phyloP scores from a whole-genome alignment of 1,140 invertebrate species.

The Orussus abietinus region DNA sequence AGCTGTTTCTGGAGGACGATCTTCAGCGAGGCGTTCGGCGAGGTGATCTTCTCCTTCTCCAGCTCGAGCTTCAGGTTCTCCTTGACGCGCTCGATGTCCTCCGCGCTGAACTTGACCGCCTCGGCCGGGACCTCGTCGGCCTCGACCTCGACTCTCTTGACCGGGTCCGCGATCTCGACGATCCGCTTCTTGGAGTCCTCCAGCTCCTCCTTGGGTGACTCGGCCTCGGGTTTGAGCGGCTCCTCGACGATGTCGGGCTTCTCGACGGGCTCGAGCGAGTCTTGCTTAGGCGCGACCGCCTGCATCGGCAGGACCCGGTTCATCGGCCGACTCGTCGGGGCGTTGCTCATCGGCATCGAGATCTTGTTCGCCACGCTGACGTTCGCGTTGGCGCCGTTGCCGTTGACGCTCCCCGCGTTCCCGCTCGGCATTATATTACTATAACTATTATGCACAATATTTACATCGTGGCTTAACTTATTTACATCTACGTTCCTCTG shows the following conservation, averaged over 20 bases:
- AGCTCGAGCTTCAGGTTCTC: slow-evolving; percentile 32
- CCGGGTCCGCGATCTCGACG: slow-evolving; percentile 16
- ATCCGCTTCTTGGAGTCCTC: slow-evolving; percentile 21
- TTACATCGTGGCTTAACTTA: slow-evolving; percentile 33
- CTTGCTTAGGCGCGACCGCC: slow-evolving; percentile 43
- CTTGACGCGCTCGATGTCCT: slow-evolving; percentile 6
- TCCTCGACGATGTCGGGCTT: slow-evolving; percentile 41
- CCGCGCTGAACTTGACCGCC: slow-evolving; percentile 27
- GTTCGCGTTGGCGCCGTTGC: slow-evolving; percentile 17
- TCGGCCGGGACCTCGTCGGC: too few species aligned
- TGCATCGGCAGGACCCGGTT: slow-evolving; percentile 73
- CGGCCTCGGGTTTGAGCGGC: slow-evolving; percentile 36
- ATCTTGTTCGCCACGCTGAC: slow-evolving; percentile 37
- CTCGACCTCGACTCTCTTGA: slow-evolving; percentile 3
- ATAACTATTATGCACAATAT: slow-evolving; percentile 33
- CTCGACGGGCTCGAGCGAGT: slow-evolving; percentile 27
- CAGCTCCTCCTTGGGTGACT: slow-evolving; percentile 27
- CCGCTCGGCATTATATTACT: slow-evolving; percentile 21
- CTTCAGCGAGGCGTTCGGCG: slow-evolving; percentile 51
- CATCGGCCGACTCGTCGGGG: slow-evolving; percentile 59
- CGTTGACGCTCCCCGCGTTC: slow-evolving; percentile 16
- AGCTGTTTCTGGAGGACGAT: slow-evolving; percentile 53
- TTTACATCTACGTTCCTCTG: slow-evolving; percentile 35
- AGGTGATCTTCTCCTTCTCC: slow-evolving; percentile 32
- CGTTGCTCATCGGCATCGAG: slow-evolving; percentile 38